Evolutionary conservation across 2,888 invertebrate genomes (phyloP).

Genomic region (Ceriagrion tenellum): DNA sequence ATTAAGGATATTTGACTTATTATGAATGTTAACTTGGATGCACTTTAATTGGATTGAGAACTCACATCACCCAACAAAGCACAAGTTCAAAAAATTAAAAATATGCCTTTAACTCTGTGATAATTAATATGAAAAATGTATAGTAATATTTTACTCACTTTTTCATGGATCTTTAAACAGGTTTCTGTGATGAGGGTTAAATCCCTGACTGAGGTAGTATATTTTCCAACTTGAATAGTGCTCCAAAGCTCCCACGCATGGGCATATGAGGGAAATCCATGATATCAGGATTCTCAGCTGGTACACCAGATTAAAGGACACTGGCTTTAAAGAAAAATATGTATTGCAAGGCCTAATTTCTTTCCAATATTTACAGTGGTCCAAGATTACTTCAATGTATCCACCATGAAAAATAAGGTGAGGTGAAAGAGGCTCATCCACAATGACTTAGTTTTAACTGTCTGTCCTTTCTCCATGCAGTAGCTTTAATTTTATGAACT

Average conservation of each 20-base stretch:
- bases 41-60: too few species aligned
- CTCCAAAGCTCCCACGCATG: neutral
- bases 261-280: constrained; percentile 3
- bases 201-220: neutral
- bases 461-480: neutral
- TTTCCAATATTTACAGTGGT: neutral
- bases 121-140: neutral
- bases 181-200: neutral
- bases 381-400: neutral
- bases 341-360: neutral
- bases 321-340: neutral
- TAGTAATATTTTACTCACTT: constrained; percentile 4
- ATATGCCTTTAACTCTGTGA: neutral
- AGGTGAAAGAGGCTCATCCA: neutral
- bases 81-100: neutral
- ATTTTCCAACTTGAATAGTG: neutral
- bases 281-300: neutral
- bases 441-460: neutral
- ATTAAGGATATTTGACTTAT: neutral
- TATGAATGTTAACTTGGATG: too few species aligned
- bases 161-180: neutral
- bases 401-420: neutral
- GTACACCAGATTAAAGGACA: neutral
- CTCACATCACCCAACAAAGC: too few species aligned
- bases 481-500: neutral